Percentiles rank a stretch among this genome's conserved stretches.
Evolutionary conservation across 2,797 vertebrate species (phyloP).

Genomic region (Dicrostonyx torquatus): DNA sequence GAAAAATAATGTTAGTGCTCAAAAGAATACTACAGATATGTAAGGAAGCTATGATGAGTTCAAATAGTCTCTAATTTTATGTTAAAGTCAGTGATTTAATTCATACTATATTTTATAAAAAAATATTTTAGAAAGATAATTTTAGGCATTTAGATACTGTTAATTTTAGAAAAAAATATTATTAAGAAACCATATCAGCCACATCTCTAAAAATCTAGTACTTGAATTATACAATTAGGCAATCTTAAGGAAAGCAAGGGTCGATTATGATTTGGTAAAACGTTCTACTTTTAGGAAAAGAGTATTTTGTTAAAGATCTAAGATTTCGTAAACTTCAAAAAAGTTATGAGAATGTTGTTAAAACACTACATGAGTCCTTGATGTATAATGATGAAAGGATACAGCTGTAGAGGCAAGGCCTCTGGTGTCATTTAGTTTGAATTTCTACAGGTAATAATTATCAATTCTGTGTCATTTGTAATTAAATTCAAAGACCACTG

Average conservation of each 20-base stretch:
- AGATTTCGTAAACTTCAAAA: not conserved
- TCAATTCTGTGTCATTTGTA: conserved; percentile 63
- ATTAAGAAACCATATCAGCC: not conserved
- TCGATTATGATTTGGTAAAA: not conserved
- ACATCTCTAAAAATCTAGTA: not conserved
- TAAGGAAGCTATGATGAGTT: not conserved
- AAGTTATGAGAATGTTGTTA: not conserved
- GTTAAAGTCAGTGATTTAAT: not conserved
- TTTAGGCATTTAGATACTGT: not conserved
- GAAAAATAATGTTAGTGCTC: not conserved
- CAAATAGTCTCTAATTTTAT: not conserved
- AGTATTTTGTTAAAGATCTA: not conserved
- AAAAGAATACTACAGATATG: not conserved
- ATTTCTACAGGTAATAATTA: conserved; percentile 68
- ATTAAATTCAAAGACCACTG: conserved; percentile 68
- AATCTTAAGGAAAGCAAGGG: not conserved
- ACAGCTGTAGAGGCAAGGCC: not conserved
- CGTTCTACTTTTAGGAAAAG: not conserved
- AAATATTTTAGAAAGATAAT: not conserved
- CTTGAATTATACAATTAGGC: not conserved
- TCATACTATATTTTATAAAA: not conserved
- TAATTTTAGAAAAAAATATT: not conserved
- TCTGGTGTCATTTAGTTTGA: conserved; percentile 14
- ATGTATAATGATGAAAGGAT: not conserved
- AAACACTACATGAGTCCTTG: not conserved